A percentile compares a stretch with the other conserved stretches of the same genome.
Conservation (phyloP, 2,113 vertebrate genomes). For the Irena cyanogastra region DNA sequence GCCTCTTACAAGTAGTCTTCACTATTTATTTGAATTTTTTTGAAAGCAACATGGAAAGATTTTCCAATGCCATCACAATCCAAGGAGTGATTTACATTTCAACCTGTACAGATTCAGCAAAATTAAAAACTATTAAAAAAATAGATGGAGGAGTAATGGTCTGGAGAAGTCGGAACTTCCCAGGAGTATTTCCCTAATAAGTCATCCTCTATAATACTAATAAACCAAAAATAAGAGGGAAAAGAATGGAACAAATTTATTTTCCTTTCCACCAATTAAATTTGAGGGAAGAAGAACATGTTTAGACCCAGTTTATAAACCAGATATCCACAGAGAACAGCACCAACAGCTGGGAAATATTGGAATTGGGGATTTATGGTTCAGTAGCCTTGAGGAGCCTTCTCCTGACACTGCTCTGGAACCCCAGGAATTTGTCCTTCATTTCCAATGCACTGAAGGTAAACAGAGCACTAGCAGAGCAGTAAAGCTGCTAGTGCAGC, state of each 20-base stretch:
- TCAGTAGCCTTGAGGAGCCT: neutral
- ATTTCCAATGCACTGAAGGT: neutral
- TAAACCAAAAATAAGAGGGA: neutral
- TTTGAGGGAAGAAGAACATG: neutral
- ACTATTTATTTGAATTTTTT: neutral
- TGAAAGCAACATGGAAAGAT: neutral
- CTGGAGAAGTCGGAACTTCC: neutral
- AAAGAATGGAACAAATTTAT: neutral
- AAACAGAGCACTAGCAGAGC: neutral
- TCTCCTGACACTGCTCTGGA: neutral
- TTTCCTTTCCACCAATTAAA: neutral
- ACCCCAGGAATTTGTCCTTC: neutral
- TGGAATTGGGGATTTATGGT: neutral
- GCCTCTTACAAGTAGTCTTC: neutral
- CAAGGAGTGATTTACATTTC: neutral
- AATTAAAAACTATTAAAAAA: neutral
- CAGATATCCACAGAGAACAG: neutral
- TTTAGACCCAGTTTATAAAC: neutral
- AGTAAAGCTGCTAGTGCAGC: neutral
- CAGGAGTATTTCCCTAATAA: neutral
- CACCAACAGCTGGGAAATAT: accelerated
- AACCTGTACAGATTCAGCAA: neutral
- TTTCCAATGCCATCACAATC: neutral
- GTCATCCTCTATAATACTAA: neutral
- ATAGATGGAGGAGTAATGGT: neutral